Evolutionary conservation across 1,140 invertebrate species (phyloP).

Genomic region (Heliconius hermathena): DNA sequence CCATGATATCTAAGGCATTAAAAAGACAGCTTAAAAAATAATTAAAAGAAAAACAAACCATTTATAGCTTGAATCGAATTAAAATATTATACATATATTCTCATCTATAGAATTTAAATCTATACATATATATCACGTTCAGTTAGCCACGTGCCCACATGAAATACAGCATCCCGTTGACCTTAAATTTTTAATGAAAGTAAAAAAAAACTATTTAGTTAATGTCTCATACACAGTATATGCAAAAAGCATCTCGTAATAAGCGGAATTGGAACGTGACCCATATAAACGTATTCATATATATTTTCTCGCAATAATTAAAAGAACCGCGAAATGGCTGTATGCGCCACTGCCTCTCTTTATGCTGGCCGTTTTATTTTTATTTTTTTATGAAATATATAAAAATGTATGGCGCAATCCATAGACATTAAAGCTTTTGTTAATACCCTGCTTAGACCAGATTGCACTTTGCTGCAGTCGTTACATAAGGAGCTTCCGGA

Average conservation of each 20-base stretch:
- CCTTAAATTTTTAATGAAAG: slow-evolving; percentile 21
- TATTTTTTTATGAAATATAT: slow-evolving; percentile 18
- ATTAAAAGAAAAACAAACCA: too few species aligned
- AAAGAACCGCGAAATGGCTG: slow-evolving; percentile 34
- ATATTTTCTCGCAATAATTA: slow-evolving; percentile 32
- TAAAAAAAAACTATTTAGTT: slow-evolving; percentile 27
- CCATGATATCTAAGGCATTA: too few species aligned
- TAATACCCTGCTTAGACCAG: slow-evolving; percentile 3
- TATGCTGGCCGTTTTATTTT: slow-evolving; percentile 4
- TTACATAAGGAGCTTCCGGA: neutral
- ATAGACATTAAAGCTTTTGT: slow-evolving; percentile 13
- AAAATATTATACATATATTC: too few species aligned
- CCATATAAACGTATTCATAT: slow-evolving; percentile 35
- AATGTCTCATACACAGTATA: slow-evolving; percentile 14
- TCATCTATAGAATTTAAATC: too few species aligned
- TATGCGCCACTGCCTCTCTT: slow-evolving; percentile 19
- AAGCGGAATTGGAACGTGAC: slow-evolving; percentile 35
- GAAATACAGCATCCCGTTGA: neutral
- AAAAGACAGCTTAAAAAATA: too few species aligned
- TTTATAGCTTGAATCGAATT: too few species aligned
- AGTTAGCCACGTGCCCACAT: neutral
- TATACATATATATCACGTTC: neutral
- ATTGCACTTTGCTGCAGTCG: neutral
- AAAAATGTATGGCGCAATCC: slow-evolving; percentile 6
- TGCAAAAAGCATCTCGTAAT: slow-evolving; percentile 27